phyloP scores from a whole-genome alignment of 2,113 vertebrate genomes.

The Candoia aspera region DNA sequence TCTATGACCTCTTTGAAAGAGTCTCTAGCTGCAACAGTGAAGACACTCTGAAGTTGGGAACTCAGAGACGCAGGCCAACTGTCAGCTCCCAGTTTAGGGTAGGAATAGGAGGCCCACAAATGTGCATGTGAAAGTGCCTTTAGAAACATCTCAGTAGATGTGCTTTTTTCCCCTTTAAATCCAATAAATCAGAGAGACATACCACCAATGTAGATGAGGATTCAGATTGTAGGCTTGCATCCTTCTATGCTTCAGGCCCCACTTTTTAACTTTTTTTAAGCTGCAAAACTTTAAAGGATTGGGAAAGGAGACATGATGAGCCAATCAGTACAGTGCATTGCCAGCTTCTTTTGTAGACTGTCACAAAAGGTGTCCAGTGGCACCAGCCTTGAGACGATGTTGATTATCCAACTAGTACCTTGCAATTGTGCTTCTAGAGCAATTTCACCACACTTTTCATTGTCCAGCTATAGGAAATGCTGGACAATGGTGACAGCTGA shows the following conservation, averaged over 20 bases:
- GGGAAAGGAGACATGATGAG: not conserved
- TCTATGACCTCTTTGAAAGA: slow-evolving; percentile 91
- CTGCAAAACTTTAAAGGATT: not conserved
- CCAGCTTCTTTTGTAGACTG: not conserved
- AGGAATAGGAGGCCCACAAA: slow-evolving; percentile 6
- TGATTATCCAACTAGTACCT: too few relatives aligned
- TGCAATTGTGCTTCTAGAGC: not conserved
- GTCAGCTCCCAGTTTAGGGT: slow-evolving; percentile 96
- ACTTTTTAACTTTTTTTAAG: not conserved
- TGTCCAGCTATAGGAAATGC: not conserved
- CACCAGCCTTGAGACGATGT: not conserved
- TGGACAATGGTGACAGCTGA: not conserved
- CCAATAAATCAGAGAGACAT: not conserved
- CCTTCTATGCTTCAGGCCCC: not conserved
- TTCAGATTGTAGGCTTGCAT: not conserved
- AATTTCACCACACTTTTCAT: not conserved
- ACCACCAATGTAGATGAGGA: not conserved
- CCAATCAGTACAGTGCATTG: not conserved
- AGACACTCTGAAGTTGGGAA: slow-evolving; percentile 90
- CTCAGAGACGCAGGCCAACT: slow-evolving; percentile 88
- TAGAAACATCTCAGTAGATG: not conserved
- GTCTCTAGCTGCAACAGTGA: slow-evolving; percentile 85
- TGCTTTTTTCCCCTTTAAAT: not conserved
- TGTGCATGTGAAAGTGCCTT: not conserved
- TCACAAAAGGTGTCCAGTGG: not conserved